Evolutionary conservation across 2,888 invertebrate species (phyloP).

Genomic region (Drosophila prostipennis): DNA sequence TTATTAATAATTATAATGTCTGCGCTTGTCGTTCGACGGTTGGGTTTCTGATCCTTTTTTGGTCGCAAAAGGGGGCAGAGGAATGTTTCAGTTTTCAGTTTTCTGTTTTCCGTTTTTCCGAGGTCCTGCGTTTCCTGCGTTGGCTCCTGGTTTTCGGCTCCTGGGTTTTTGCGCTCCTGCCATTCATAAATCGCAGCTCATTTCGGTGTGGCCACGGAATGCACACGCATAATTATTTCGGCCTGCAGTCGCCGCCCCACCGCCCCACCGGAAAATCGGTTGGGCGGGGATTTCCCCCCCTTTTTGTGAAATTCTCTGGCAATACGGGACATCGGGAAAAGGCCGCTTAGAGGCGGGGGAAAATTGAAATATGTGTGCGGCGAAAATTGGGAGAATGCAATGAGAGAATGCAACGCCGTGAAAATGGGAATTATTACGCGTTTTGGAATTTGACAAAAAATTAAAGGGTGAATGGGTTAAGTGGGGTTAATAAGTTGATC

Average conservation of each 20-base stretch:
- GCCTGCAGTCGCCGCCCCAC: slow-evolving; percentile 54
- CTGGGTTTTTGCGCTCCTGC: slow-evolving; percentile 38
- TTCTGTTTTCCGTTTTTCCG: slow-evolving; percentile 15
- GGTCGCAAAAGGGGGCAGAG: slow-evolving; percentile 4
- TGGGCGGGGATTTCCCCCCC: neutral
- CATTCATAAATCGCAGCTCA: slow-evolving; percentile 79
- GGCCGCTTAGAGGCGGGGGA: slow-evolving; percentile 4
- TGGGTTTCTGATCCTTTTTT: slow-evolving; percentile 24
- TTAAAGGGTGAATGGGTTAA: too few relatives aligned
- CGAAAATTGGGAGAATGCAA: slow-evolving; percentile 8
- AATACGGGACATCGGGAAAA: neutral
- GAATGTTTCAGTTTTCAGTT: slow-evolving; percentile 20
- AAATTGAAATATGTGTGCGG: slow-evolving; percentile 9
- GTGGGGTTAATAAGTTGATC: neutral
- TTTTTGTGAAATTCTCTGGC: slow-evolving; percentile 1
- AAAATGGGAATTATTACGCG: neutral
- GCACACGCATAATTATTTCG: slow-evolving; percentile 80
- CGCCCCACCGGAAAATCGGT: slow-evolving; percentile 8
- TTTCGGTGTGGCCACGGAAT: slow-evolving; percentile 79
- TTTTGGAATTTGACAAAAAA: too few relatives aligned
- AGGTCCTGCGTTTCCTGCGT: slow-evolving; percentile 35
- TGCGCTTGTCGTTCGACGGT: slow-evolving; percentile 59
- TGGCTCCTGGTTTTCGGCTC: slow-evolving; percentile 29
- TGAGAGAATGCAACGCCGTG: slow-evolving; percentile 1
- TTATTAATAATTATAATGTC: slow-evolving; percentile 80